Evolutionary conservation across 2,888 invertebrate species (phyloP).

Genomic region (Drosophila kokeensis): DNA sequence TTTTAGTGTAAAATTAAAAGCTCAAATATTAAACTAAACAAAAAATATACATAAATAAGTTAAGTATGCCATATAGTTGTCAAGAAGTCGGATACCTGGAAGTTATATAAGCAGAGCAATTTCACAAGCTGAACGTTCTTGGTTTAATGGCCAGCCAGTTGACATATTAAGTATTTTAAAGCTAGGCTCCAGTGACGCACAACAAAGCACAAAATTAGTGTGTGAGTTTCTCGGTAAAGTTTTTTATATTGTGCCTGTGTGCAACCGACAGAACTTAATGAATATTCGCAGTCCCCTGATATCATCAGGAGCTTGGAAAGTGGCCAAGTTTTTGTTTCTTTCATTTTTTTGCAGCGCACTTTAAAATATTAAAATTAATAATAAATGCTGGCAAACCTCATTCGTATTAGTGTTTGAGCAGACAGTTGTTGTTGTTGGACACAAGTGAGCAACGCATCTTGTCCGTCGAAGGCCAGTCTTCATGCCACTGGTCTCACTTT

Average conservation of each 20-base stretch:
- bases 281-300: slow-evolving; percentile 17
- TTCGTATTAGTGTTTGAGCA: slow-evolving; percentile 38
- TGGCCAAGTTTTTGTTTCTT: slow-evolving; percentile 15
- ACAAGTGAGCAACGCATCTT: slow-evolving; percentile 46
- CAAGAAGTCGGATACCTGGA: too few species aligned
- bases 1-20: not conserved
- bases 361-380: slow-evolving; percentile 76
- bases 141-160: slow-evolving; percentile 3
- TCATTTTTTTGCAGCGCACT: slow-evolving; percentile 42
- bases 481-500: slow-evolving; percentile 2
- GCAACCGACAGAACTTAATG: not conserved
- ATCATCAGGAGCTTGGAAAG: slow-evolving; percentile 31
- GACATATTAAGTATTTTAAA: slow-evolving; percentile 28
- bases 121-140: not conserved
- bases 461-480: slow-evolving; percentile 15
- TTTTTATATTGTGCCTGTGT: not conserved
- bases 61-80: not conserved
- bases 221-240: slow-evolving; percentile 8
- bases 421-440: slow-evolving; percentile 15
- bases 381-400: slow-evolving; percentile 65
- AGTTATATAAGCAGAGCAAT: not conserved
- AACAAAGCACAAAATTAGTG: slow-evolving; percentile 27
- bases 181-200: not conserved
- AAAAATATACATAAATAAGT: not conserved
- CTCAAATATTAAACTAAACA: not conserved